Percentiles rank a stretch among this genome's conserved stretches.
Evolutionary conservation across 1,140 invertebrate species (phyloP).

Genomic region (Teleopsis dalmanni): DNA sequence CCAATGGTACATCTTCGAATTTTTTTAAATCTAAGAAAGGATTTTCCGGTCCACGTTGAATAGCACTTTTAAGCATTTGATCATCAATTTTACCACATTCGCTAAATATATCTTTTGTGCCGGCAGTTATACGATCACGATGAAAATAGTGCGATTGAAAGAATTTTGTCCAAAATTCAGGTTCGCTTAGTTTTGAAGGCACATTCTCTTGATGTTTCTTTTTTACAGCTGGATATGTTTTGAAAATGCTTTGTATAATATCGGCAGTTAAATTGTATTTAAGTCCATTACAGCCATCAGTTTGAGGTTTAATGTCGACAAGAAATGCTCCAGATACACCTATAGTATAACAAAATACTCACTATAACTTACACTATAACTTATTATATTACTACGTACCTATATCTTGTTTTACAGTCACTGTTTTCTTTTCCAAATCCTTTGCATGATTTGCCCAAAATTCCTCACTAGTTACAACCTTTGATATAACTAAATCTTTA

Average conservation of each 20-base stretch:
- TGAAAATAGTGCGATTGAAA: conserved; percentile 99
- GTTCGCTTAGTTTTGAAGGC: conserved; percentile 88
- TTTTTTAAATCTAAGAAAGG: conserved; percentile 72
- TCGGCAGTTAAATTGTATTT: conserved; percentile 96
- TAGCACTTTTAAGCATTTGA: conserved; percentile 72
- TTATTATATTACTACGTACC: conserved; percentile 50
- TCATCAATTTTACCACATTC: conserved; percentile 96
- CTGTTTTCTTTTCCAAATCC: conserved; percentile 66
- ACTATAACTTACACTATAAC: neutral
- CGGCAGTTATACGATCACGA: conserved; percentile 78
- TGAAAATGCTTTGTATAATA: conserved; percentile 96
- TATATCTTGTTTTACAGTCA: conserved; percentile 68
- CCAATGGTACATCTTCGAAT: conserved; percentile 67
- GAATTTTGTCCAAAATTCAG: conserved; percentile 99
- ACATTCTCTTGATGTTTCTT: conserved; percentile 96
- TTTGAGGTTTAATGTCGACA: conserved; percentile 93
- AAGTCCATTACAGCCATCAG: conserved; percentile 93
- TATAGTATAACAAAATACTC: conserved; percentile 29
- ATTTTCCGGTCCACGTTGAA: conserved; percentile 67
- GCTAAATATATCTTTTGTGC: conserved; percentile 88
- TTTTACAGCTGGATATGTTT: conserved; percentile 97
- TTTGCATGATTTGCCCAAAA: conserved; percentile 89
- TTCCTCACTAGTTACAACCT: conserved; percentile 90
- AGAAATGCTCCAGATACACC: conserved; percentile 81
- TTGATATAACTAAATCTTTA: conserved; percentile 87